phyloP scores from a whole-genome alignment of 2,113 vertebrate species.

The Oncorhynchus clarkii region DNA sequence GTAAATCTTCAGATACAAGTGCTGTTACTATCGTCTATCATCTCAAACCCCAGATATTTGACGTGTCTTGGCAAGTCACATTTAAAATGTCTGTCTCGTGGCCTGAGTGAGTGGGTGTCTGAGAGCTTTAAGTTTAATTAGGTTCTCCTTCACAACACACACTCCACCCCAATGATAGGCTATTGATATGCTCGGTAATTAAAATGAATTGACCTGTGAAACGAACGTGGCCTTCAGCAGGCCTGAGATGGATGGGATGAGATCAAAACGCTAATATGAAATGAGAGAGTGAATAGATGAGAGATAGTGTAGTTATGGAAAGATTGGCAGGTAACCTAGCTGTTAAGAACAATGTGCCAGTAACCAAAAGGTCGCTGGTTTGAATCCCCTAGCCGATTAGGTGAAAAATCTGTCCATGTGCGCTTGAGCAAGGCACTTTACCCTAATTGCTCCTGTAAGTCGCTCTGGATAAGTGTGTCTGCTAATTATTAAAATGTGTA shows the following conservation, averaged over 20 bases:
- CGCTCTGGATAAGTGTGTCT: too few species aligned
- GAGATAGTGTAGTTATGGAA: conserved; percentile 5
- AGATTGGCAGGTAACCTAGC: too few species aligned
- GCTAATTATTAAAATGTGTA: too few species aligned
- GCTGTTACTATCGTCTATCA: conserved; percentile 1
- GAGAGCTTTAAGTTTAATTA: conserved; percentile 13
- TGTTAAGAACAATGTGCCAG: too few species aligned
- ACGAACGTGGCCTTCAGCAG: conserved; percentile 22
- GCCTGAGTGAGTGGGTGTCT: conserved; percentile 6
- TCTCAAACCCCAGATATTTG: not conserved
- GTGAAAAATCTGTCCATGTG: too few species aligned
- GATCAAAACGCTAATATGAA: not conserved
- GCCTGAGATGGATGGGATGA: not conserved
- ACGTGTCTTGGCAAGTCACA: conserved; percentile 2
- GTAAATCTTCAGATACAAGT: too few species aligned
- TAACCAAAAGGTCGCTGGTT: too few species aligned
- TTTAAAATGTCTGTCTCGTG: not conserved
- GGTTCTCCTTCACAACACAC: conserved; percentile 15
- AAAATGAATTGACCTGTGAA: conserved; percentile 46
- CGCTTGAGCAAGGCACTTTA: too few species aligned
- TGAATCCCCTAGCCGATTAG: too few species aligned
- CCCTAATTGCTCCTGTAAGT: too few species aligned
- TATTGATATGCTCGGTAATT: conserved; percentile 30
- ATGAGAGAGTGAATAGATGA: not conserved
- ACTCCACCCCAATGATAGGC: too few species aligned